A percentile compares a stretch with the other conserved stretches of the same genome.
phyloP scores from a whole-genome alignment of 2,113 vertebrate genomes.

The Lophochroa leadbeateri region DNA sequence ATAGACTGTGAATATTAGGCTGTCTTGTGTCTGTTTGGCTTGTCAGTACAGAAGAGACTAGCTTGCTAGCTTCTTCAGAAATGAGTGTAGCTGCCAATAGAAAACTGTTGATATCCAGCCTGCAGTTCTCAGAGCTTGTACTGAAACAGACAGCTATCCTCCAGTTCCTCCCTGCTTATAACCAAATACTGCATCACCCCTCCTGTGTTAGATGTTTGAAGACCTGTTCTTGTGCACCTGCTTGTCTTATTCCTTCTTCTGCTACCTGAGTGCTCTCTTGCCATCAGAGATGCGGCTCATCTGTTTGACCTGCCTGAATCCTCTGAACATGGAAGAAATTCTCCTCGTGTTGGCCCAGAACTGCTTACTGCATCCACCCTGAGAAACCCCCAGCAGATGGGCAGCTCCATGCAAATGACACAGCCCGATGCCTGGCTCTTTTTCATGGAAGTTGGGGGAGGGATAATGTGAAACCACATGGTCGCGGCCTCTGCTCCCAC shows the following conservation, averaged over 20 bases:
- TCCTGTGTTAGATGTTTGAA: background rate
- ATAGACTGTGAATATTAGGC: background rate
- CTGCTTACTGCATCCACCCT: background rate
- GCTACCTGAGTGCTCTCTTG: background rate
- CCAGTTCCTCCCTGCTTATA: background rate
- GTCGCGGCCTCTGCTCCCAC: no score
- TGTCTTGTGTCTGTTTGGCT: background rate
- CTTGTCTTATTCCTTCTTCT: background rate
- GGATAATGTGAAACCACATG: background rate
- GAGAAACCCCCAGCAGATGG: background rate
- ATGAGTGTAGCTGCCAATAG: background rate
- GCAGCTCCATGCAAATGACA: background rate
- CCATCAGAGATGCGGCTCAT: accelerated
- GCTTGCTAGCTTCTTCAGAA: background rate
- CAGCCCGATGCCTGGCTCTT: background rate
- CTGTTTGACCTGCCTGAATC: background rate
- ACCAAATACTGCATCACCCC: background rate
- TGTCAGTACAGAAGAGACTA: background rate
- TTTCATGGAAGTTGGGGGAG: background rate
- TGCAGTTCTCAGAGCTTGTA: background rate
- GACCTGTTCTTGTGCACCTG: background rate
- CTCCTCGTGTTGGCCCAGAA: background rate
- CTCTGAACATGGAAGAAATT: background rate
- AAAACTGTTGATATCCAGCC: background rate
- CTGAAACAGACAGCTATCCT: background rate